Base-by-base conservation (phyloP, 2,888 invertebrate species). In the Thecocarcelia acutangulata region DNA sequence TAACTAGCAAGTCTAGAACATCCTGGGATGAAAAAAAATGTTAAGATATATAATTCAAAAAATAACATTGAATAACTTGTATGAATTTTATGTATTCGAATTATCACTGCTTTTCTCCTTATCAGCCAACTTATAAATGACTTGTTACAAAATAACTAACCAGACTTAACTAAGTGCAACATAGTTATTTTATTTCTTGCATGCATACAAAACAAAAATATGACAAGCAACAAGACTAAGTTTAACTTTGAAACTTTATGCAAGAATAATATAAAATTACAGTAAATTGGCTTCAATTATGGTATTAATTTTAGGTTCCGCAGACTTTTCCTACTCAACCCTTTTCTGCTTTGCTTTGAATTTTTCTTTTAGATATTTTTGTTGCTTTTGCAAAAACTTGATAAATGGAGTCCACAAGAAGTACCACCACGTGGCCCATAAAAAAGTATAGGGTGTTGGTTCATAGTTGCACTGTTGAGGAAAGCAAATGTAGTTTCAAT, bases 271-370 rank as follows among this genome's bases (percentile, higher is more conserved):
- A 88, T 85, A 88, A 89, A 89, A 89, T 89, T 89, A 90, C 87
- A 89, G 87, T 87, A 89, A 90, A 89, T 89, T 89, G 89, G 88
- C 88, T 88, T 88, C 90, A 89, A 90, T 89, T 89, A 90, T 89
- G 89, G 89, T 88, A 89, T 90, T 90, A 89, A 89, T 24, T 89
- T 89, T 89, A 88, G 88, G 87, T 89, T 89, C 87, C 88, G 87
- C 87, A 88, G 85, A 87, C 87, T 88, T 89, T 89, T 87, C 88
- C 88, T 87, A 87, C 87, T 87, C 86, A 87, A 88, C 88, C 89
- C 87, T 89, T 87, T 86, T 86, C 84, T 84, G 69, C 24, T 37
- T 24, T n/a, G 40, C 17, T 48, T 58, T 3, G 19, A 24, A 24
- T 24, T 11, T 6, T 3, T 21, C 12, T 52, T 42, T 44, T 44